Conservation (phyloP, 2,888 invertebrate genomes). For the Nemotelus pantherinus region DNA sequence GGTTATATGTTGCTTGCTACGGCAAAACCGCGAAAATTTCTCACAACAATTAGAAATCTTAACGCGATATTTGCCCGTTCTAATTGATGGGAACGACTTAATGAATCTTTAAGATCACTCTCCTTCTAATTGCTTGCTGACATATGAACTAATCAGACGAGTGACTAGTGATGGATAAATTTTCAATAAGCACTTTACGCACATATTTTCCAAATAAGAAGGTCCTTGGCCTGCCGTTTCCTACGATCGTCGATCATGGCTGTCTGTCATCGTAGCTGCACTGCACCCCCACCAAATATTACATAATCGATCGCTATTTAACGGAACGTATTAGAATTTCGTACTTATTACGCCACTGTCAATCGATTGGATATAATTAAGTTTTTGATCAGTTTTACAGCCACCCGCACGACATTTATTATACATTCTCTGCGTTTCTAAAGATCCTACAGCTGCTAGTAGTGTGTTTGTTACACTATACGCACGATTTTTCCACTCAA, state of each 20-base stretch:
- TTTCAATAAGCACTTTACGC: too few species aligned
- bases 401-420: constrained; percentile 31
- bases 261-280: background rate
- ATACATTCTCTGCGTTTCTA: background rate
- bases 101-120: constrained; percentile 42
- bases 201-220: too few species aligned
- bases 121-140: constrained; percentile 38
- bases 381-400: constrained; percentile 39
- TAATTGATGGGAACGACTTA: constrained; percentile 18
- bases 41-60: constrained; percentile 40
- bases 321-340: background rate
- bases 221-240: too few species aligned
- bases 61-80: constrained; percentile 37
- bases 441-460: background rate
- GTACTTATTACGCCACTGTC: background rate
- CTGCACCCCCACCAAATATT: background rate
- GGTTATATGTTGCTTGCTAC: too few species aligned
- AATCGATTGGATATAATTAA: constrained; percentile 43
- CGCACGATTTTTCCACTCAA: constrained; percentile 1
- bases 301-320: constrained; percentile 39
- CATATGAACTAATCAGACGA: constrained; percentile 36
- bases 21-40: constrained; percentile 10
- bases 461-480: background rate
- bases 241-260: constrained; percentile 33
- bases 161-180: background rate